phyloP scores from a whole-genome alignment of 1,140 invertebrate species.

The Drosophila trapezifrons region DNA sequence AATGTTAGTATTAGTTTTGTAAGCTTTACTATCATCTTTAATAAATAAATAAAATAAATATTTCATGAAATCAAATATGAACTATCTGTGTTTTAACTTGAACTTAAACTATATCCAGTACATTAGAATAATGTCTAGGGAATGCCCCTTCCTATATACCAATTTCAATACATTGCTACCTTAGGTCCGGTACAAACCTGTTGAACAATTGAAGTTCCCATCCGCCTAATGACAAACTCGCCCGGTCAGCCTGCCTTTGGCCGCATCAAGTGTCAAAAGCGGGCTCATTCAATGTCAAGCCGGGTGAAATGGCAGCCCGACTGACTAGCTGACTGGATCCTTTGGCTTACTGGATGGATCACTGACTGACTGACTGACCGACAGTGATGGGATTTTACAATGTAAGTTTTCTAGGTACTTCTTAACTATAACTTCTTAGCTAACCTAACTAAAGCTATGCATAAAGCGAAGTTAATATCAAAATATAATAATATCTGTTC shows the following conservation, averaged over 20 bases:
- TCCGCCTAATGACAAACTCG: conserved; percentile 76
- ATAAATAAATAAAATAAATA: not conserved
- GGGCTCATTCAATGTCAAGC: conserved; percentile 79
- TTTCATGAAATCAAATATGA: too few species aligned
- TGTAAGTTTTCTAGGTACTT: not conserved
- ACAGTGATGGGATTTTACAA: conserved; percentile 7
- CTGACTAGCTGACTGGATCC: conserved; percentile 42
- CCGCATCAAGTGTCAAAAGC: conserved; percentile 75
- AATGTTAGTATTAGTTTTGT: too few species aligned
- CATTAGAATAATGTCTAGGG: too few species aligned
- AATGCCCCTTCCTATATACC: too few species aligned
- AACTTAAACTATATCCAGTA: too few species aligned
- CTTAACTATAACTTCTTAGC: not conserved
- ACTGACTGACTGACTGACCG: conserved; percentile 38
- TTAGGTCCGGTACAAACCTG: conserved; percentile 13
- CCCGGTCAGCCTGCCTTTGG: conserved; percentile 46
- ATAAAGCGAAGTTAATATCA: not conserved
- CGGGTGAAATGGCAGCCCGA: conserved; percentile 70
- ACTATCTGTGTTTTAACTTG: too few species aligned
- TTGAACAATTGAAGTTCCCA: conserved; percentile 44
- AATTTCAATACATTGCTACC: conserved; percentile 15
- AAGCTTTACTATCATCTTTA: too few species aligned
- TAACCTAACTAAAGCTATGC: not conserved
- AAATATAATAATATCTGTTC: too few species aligned
- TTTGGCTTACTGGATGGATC: conserved; percentile 24